A percentile compares a stretch with the other conserved stretches of the same genome.
These are phyloP conservation scores for Drosophila antonietae DNA, from an alignment of 2,888 invertebrate genomes.

Conservation along the genomic window DNA sequence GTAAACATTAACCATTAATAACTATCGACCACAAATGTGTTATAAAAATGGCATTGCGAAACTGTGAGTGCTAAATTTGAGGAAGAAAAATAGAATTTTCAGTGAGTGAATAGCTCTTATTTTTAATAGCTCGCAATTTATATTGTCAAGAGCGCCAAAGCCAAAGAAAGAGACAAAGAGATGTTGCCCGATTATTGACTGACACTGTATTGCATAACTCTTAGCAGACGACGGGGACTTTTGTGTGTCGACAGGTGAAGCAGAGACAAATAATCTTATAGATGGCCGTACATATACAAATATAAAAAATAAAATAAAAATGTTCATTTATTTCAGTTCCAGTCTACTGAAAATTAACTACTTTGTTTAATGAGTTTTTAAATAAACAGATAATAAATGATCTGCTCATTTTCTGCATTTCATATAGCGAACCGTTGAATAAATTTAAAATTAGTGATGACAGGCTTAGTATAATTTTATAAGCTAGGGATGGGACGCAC, in stretches of 20 bases:
- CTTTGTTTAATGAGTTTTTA: background rate
- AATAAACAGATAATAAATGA: background rate
- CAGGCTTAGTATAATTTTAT: background rate
- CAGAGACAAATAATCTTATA: background rate
- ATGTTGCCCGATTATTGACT: slow-evolving; percentile 19
- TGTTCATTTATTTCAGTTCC: background rate
- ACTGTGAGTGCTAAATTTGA: background rate
- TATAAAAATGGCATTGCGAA: background rate
- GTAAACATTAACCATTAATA: slow-evolving; percentile 7
- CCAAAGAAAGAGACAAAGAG: slow-evolving; percentile 5
- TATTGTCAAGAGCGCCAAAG: slow-evolving; percentile 6
- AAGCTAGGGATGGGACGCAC: slow-evolving; percentile 1
- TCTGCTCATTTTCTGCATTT: background rate
- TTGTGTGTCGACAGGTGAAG: slow-evolving; percentile 3
- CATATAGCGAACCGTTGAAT: background rate
- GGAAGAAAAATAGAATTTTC: background rate
- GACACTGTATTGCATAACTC: slow-evolving; percentile 12
- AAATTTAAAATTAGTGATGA: background rate
- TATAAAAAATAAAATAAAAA: background rate
- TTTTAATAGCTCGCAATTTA: slow-evolving; percentile 3
- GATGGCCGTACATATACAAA: background rate
- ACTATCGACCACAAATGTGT: slow-evolving; percentile 1
- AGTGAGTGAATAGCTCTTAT: background rate
- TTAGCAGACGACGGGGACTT: slow-evolving; percentile 2
- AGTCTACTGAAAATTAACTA: background rate